phyloP scores from a whole-genome alignment of 2,113 vertebrate genomes.

The Campylorhamphus procurvoides region DNA sequence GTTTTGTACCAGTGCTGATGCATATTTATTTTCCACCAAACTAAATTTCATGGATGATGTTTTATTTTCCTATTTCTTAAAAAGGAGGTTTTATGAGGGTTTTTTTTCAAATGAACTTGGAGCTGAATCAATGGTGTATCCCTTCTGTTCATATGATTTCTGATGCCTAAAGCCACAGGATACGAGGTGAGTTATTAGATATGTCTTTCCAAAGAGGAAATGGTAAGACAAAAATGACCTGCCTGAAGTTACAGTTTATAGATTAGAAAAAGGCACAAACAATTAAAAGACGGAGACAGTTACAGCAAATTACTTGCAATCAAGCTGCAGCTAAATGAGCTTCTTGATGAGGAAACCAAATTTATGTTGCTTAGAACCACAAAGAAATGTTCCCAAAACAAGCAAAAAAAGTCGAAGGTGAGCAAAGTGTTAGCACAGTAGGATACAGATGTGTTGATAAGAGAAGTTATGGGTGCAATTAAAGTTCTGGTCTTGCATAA shows the following conservation, averaged over 20 bases:
- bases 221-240: constrained; percentile 73
- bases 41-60: constrained; percentile 5
- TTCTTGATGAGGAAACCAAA: constrained; percentile 79
- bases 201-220: constrained; percentile 67
- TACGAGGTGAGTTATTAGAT: constrained; percentile 73
- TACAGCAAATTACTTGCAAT: constrained; percentile 83
- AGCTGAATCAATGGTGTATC: constrained; percentile 49
- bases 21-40: not conserved
- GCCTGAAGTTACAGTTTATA: constrained; percentile 82
- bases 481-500: not conserved
- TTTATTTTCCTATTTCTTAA: constrained; percentile 57
- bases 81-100: constrained; percentile 6
- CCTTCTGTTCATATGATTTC: constrained; percentile 65
- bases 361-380: constrained; percentile 76
- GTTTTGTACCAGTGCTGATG: not conserved
- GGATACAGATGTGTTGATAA: constrained; percentile 58
- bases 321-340: constrained; percentile 79
- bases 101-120: constrained; percentile 52
- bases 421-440: constrained; percentile 61
- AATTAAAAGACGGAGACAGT: constrained; percentile 78
- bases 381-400: constrained; percentile 61
- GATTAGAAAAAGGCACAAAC: constrained; percentile 76
- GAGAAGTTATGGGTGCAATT: constrained; percentile 36
- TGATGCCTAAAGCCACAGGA: constrained; percentile 64
- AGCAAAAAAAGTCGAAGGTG: constrained; percentile 73